Evolutionary conservation across 2,113 vertebrate genomes (phyloP).

Genomic region (Solenodon paradoxus): DNA sequence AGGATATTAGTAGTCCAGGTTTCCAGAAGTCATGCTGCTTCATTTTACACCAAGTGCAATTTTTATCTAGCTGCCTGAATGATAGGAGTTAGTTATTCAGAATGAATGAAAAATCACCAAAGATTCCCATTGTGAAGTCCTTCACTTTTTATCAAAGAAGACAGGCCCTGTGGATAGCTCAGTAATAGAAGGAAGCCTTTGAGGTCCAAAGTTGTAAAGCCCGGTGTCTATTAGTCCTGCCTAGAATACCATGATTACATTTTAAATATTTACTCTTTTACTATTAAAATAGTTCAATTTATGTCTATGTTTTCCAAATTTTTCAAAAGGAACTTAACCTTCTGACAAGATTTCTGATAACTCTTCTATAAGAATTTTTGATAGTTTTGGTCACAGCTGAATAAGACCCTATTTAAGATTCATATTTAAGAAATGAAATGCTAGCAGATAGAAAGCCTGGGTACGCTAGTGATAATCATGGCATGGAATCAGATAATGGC

Average conservation of each 20-base stretch:
- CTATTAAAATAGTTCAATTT: neutral
- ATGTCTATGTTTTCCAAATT: neutral
- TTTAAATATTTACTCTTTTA: constrained; percentile 19
- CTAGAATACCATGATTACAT: constrained; percentile 1
- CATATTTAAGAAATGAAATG: neutral
- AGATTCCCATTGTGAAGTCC: neutral
- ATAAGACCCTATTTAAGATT: neutral
- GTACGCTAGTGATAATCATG: neutral
- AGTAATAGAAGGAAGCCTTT: constrained; percentile 31
- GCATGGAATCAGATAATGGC: neutral
- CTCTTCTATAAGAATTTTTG: neutral
- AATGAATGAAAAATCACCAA: constrained; percentile 42
- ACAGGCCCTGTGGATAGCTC: neutral
- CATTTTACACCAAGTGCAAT: neutral
- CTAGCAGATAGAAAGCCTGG: neutral
- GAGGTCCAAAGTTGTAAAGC: neutral
- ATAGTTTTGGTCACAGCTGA: neutral
- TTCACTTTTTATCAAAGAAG: constrained; percentile 38
- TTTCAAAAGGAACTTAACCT: neutral
- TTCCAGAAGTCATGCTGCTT: constrained; percentile 42
- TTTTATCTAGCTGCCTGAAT: constrained; percentile 30
- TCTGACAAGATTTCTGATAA: constrained; percentile 24
- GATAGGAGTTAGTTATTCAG: neutral
- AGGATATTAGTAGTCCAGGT: neutral
- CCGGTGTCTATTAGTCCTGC: neutral